Base-by-base conservation (phyloP, 1,140 invertebrate species). In the Listronotus bonariensis region DNA sequence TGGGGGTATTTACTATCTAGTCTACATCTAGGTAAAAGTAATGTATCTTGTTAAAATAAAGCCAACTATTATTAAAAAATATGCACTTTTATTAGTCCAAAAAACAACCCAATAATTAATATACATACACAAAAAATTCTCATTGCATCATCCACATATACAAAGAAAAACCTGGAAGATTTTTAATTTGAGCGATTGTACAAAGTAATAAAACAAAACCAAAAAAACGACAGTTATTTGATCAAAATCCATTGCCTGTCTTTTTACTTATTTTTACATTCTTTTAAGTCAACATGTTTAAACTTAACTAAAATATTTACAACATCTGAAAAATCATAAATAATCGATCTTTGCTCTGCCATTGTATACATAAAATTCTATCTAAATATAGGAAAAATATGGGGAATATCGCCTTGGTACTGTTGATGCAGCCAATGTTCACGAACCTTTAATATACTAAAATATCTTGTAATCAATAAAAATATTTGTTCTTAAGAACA, bases 21-120 rank as follows among this genome's bases (percentile, higher is more conserved):
- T n/a, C n/a, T n/a, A n/a, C n/a, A n/a, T 26, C 20, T 26, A 26
- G 20, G 20, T 26, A 26, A 26, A 26, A 26, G 5, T 26, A 26
- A 26, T 26, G 20, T 1, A 26, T 3, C 20, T 26, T 18, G 48
- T 9, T 3, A 51, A 54, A 38, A 38, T 36, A 54, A 36, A 49
- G 14, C 34, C 3, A 17, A 32, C 5, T 18, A n/a, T 49, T 59
- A 59, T 9, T 56, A 62, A 67, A 72, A 72, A 72, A 72, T 72
- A 72, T 72, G 61, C 52, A 46, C 38, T 72, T 71, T 68, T 62
- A 62, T 62, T 62, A 48, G 45, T 68, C 67, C 65, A 68, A 45
- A 63, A 53, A 58, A 56, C 62, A 53, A 51, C 20, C 20, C n/a
- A n/a, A n/a, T n/a, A n/a, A 72, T 67, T 66, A 72, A 70, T 66